phyloP scores from a whole-genome alignment of 2,888 invertebrate species.

The Podabrus alpinus region DNA sequence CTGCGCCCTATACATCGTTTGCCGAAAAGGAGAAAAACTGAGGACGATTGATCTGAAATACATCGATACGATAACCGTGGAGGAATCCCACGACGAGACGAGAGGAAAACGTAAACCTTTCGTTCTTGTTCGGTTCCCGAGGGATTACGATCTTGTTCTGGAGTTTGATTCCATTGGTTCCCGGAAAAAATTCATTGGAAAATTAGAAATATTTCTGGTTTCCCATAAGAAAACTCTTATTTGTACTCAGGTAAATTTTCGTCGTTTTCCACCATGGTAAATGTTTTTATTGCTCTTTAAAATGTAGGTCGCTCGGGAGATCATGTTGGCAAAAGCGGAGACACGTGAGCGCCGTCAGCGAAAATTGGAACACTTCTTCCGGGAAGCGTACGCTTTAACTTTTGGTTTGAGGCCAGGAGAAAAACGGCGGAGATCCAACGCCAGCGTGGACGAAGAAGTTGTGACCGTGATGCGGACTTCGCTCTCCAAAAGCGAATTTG shows the following conservation, averaged over 20 bases:
- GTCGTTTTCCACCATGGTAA: background rate
- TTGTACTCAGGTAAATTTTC: slow-evolving; percentile 64
- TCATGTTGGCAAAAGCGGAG: slow-evolving; percentile 89
- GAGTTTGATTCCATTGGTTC: slow-evolving; percentile 84
- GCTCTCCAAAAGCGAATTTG: slow-evolving; percentile 89
- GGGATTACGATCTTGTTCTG: slow-evolving; percentile 90
- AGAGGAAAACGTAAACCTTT: slow-evolving; percentile 80
- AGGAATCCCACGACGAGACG: slow-evolving; percentile 82
- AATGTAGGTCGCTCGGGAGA: slow-evolving; percentile 72
- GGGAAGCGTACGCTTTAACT: slow-evolving; percentile 93
- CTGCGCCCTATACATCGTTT: slow-evolving; percentile 82
- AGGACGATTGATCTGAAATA: slow-evolving; percentile 79
- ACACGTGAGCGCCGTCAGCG: slow-evolving; percentile 92
- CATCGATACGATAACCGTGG: slow-evolving; percentile 79
- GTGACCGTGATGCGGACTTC: slow-evolving; percentile 94
- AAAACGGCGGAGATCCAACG: slow-evolving; percentile 72
- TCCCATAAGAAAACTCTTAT: slow-evolving; percentile 83
- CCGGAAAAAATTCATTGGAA: slow-evolving; percentile 83
- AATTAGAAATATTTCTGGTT: slow-evolving; percentile 81
- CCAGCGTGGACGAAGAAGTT: slow-evolving; percentile 77
- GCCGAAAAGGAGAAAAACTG: slow-evolving; percentile 89
- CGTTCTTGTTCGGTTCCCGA: slow-evolving; percentile 78
- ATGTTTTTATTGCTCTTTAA: background rate
- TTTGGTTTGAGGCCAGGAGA: slow-evolving; percentile 90
- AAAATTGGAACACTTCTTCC: slow-evolving; percentile 91